Evolutionary conservation across 2,888 invertebrate species (phyloP).

Genomic region (Limnephilus lunatus): DNA sequence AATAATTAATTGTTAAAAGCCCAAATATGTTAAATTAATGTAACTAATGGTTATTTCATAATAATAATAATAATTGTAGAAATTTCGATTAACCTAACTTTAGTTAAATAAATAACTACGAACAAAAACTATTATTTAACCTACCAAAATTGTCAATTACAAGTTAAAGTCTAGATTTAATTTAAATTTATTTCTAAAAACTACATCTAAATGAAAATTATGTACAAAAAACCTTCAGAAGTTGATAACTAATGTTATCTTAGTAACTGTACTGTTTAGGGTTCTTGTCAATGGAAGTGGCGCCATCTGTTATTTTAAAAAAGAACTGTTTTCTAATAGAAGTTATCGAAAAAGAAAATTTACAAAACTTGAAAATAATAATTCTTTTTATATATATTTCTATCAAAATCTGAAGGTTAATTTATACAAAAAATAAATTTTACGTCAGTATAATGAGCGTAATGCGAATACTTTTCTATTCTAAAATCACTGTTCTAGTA

Average conservation of each 20-base stretch:
- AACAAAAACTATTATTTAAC: conserved; percentile 12
- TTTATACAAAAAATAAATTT: conserved; percentile 1
- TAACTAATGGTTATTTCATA: background rate
- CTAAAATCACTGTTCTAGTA: conserved; percentile 20
- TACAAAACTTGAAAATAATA: background rate
- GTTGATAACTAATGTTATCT: background rate
- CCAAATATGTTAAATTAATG: background rate
- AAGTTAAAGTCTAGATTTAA: conserved; percentile 28
- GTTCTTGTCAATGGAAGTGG: no score
- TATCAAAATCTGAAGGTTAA: background rate
- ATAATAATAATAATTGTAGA: background rate
- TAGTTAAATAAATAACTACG: background rate
- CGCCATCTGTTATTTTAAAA: no score
- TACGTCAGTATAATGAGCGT: conserved; percentile 14
- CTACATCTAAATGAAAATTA: conserved; percentile 34
- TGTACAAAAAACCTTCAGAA: conserved; percentile 21
- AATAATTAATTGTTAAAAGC: background rate
- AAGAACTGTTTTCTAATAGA: no score
- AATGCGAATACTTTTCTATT: conserved; percentile 7
- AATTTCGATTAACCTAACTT: background rate
- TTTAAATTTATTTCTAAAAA: background rate
- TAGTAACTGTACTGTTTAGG: no score
- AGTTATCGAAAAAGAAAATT: background rate
- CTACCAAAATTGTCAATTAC: conserved; percentile 40
- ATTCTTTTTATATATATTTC: background rate